Percentiles rank a stretch among this genome's conserved stretches.
Evolutionary conservation across 2,113 vertebrate species (phyloP).

Genomic region (Donacobius atricapilla): DNA sequence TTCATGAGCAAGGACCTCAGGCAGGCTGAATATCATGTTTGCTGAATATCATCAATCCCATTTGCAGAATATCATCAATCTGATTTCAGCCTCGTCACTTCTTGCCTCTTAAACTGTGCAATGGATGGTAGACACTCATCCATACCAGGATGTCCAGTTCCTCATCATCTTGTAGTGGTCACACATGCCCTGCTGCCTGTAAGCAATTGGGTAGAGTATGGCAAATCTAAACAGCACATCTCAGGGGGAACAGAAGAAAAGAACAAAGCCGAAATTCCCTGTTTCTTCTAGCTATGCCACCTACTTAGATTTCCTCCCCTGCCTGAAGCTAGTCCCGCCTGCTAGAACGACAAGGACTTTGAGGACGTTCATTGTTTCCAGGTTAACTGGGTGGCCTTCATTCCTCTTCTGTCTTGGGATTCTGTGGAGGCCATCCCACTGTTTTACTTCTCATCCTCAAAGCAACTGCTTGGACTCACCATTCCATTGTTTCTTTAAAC

Average conservation of each 20-base stretch:
- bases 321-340: not conserved
- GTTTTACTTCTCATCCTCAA: constrained; percentile 48
- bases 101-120: not conserved
- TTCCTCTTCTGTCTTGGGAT: constrained; percentile 20
- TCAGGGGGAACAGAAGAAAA: not conserved
- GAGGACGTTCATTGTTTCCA: constrained; percentile 46
- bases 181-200: not conserved
- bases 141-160: not conserved
- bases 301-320: constrained; percentile 50
- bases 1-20: not conserved
- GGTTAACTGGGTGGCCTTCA: constrained; percentile 61
- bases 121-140: not conserved
- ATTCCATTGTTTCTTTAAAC: constrained; percentile 18
- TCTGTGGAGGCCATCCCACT: constrained; percentile 16
- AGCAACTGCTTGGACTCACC: constrained; percentile 36
- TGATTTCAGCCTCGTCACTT: not conserved
- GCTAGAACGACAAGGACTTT: constrained; percentile 13
- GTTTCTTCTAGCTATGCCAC: constrained; percentile 31
- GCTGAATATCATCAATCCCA: not conserved
- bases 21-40: not conserved
- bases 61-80: not conserved
- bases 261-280: not conserved
- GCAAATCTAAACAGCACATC: constrained; percentile 6
- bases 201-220: not conserved
- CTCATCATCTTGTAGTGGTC: not conserved